Base-by-base conservation (phyloP, 2,888 invertebrate species). In the Aplocera efformata region DNA sequence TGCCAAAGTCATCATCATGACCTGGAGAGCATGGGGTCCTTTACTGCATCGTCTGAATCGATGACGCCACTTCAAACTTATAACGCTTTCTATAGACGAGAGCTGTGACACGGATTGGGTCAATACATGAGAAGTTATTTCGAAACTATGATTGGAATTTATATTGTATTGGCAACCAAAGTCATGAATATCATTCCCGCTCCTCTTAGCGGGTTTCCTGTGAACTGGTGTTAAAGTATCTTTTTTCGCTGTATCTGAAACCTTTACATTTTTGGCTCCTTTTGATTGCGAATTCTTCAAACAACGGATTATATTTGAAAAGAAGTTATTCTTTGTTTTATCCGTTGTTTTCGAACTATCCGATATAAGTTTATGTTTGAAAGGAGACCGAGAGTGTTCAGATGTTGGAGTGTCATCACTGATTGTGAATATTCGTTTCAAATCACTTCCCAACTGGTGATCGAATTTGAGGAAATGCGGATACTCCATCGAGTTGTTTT, bases 151-250 rank as follows among this genome's bases (percentile, higher is more conserved):
- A 33, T 59, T 68, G 0, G 77, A 74, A 26, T 60, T 56, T 8
- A 61, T 23, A 42, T 63, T 68, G 45, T 63, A 60, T 38, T 75
- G 75, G 48, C 68, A 71, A n/a, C 62, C 55, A 32, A 72, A 69
- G 42, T 74, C 63, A 31, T 50, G 53, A 20, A 32, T 17, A 32
- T 55, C 51, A n/a, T 56, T 54, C 1, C 47, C 38, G 10, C 32
- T 32, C n/a, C 3, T 32, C 6, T 29, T 28, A 22, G 6, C 32
- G 25, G 4, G 30, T 17, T 30, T 38, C n/a, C 25, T 24, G 13
- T 32, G 9, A 32, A 17, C 23, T 21, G 3, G 7, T 22, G 26
- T 27, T 21, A 17, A 6, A 10, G 1, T 5, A 1, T 11, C 30
- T 22, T 37, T n/a, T 2, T 39, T 30, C 6, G 24, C 17, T 13